Conservation (phyloP, 1,140 invertebrate genomes). For the Pseudobourletiella spinata region DNA sequence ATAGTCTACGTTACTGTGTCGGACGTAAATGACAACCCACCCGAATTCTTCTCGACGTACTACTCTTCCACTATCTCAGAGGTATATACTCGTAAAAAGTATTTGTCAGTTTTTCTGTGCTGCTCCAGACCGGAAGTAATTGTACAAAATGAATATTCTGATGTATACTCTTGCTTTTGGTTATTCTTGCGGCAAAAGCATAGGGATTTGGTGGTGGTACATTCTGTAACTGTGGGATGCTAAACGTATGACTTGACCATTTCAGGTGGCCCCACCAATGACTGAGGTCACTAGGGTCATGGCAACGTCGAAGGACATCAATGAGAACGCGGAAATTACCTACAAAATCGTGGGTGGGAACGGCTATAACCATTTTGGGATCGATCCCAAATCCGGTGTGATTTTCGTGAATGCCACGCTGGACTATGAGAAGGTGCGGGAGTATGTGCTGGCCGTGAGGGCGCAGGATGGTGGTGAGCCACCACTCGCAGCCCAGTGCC, state of each 20-base stretch:
- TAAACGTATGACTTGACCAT: too few species aligned
- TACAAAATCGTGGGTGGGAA: constrained; percentile 84
- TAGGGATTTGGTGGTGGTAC: too few species aligned
- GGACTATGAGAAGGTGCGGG: constrained; percentile 72
- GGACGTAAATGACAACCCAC: constrained; percentile 88
- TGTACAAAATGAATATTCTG: too few species aligned
- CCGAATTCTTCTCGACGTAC: constrained; percentile 70
- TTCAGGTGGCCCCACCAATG: constrained; percentile 53
- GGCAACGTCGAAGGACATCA: constrained; percentile 85
- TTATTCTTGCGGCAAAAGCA: too few species aligned
- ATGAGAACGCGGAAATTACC: constrained; percentile 83
- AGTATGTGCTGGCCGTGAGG: constrained; percentile 82
- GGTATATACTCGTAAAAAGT: constrained; percentile 26
- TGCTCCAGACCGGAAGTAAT: too few species aligned
- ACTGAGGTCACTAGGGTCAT: constrained; percentile 68
- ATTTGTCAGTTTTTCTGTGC: constrained; percentile 3
- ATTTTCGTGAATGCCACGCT: constrained; percentile 66
- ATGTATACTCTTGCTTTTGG: too few species aligned
- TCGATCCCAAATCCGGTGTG: constrained; percentile 59
- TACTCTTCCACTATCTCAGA: constrained; percentile 68
- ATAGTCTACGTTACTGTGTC: constrained; percentile 54
- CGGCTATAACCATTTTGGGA: constrained; percentile 72
- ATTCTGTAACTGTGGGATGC: too few species aligned
- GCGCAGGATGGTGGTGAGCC: constrained; percentile 78
- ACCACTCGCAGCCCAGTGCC: constrained; percentile 72